Percentiles rank a stretch among this genome's conserved stretches.
Evolutionary conservation across 2,113 vertebrate species (phyloP).

Genomic region (Balaenoptera acutorostrata): DNA sequence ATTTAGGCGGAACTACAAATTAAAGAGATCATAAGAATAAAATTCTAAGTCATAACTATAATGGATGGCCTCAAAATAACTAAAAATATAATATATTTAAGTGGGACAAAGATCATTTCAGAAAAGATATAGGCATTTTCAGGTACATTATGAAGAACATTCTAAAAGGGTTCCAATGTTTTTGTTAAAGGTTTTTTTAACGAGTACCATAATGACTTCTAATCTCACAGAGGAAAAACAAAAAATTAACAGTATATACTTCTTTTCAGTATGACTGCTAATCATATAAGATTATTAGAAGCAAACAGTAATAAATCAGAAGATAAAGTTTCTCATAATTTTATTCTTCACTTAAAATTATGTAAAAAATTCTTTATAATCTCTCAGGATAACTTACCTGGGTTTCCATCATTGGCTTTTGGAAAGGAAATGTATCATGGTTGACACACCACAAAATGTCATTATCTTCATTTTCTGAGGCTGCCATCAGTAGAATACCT

Average conservation of each 20-base stretch:
- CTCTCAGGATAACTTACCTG: constrained; percentile 82
- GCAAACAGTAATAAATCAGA: not conserved
- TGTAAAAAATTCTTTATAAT: not conserved
- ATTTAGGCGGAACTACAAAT: not conserved
- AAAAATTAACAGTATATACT: not conserved
- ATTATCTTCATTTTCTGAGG: constrained; percentile 96
- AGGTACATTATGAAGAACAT: not conserved
- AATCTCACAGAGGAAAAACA: not conserved
- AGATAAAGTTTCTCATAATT: not conserved
- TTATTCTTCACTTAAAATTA: not conserved
- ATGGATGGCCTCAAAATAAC: not conserved
- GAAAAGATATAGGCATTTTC: not conserved
- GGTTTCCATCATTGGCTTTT: constrained; percentile 97
- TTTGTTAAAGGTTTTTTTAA: constrained; percentile 3
- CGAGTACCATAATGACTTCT: not conserved
- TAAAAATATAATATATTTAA: not conserved
- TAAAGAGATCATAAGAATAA: not conserved
- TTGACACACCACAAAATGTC: constrained; percentile 98
- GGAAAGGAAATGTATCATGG: constrained; percentile 97
- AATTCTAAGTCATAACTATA: not conserved
- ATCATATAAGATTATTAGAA: not conserved
- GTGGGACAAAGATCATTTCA: not conserved
- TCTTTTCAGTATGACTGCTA: not conserved
- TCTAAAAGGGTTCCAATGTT: not conserved
- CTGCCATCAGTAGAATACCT: constrained; percentile 94